Evolutionary conservation across 1,140 invertebrate species (phyloP).

Genomic region (Cyphomyrmex costatus): DNA sequence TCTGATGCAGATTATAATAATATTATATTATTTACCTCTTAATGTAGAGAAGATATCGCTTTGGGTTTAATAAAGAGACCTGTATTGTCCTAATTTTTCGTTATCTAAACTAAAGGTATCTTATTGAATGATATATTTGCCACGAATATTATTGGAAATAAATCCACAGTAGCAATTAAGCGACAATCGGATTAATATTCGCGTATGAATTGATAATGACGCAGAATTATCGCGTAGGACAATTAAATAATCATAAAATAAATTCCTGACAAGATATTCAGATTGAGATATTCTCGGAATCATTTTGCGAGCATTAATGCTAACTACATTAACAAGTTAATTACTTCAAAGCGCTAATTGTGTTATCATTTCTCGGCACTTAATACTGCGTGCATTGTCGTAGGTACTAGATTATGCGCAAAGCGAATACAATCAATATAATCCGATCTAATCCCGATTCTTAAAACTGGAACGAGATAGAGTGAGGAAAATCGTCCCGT

Average conservation of each 20-base stretch:
- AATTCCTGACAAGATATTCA: slow-evolving; percentile 35
- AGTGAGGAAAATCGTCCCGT: slow-evolving; percentile 28
- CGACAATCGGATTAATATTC: slow-evolving; percentile 24
- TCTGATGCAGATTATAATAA: neutral
- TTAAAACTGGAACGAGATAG: slow-evolving; percentile 54
- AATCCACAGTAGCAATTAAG: slow-evolving; percentile 21
- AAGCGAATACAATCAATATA: slow-evolving; percentile 53
- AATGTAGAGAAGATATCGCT: neutral
- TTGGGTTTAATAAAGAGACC: neutral
- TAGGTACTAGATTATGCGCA: slow-evolving; percentile 22
- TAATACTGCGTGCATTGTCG: slow-evolving; percentile 13
- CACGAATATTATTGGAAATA: slow-evolving; percentile 27
- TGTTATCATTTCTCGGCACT: slow-evolving; percentile 6
- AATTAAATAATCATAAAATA: slow-evolving; percentile 52
- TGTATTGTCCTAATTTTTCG: neutral
- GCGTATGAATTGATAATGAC: slow-evolving; percentile 27
- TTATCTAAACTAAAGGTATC: neutral
- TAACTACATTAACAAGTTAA: slow-evolving; percentile 55
- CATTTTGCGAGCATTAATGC: slow-evolving; percentile 37
- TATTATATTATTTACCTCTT: neutral
- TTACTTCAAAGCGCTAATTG: slow-evolving; percentile 12
- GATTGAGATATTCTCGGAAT: slow-evolving; percentile 22
- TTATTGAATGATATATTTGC: neutral
- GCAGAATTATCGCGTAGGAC: slow-evolving; percentile 16
- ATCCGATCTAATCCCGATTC: slow-evolving; percentile 41